A percentile compares a stretch with the other conserved stretches of the same genome.
Conservation (phyloP, 2,888 invertebrate species). For the Apamea sordens region DNA sequence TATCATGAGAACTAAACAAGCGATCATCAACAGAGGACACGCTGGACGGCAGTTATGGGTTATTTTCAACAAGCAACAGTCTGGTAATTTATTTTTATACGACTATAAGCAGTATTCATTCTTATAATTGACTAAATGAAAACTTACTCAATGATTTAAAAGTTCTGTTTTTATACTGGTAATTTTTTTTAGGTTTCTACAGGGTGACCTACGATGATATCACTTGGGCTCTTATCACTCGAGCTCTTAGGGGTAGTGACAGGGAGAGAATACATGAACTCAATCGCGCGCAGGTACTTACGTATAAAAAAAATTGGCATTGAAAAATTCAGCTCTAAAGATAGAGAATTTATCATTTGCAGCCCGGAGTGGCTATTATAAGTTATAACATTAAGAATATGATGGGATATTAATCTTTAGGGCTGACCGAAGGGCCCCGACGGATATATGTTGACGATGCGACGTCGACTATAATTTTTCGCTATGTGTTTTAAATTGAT, state of each 20-base stretch:
- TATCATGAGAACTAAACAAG: slow-evolving; percentile 72
- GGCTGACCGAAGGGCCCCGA: no score
- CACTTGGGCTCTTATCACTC: slow-evolving; percentile 90
- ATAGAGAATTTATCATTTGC: not conserved
- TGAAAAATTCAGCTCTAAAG: not conserved
- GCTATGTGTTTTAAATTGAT: not conserved
- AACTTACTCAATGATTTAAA: not conserved
- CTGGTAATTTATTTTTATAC: slow-evolving; percentile 81
- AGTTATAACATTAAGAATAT: no score
- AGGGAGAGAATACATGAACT: slow-evolving; percentile 87
- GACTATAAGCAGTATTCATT: not conserved
- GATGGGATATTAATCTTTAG: no score
- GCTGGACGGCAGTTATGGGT: slow-evolving; percentile 89
- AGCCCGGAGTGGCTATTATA: no score
- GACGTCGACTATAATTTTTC: not conserved
- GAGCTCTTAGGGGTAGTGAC: slow-evolving; percentile 74
- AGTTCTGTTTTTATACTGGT: not conserved
- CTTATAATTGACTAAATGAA: not conserved
- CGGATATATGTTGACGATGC: not conserved
- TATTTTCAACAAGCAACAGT: slow-evolving; percentile 91
- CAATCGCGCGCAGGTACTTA: slow-evolving; percentile 92
- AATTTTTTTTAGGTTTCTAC: slow-evolving; percentile 88
- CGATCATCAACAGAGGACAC: slow-evolving; percentile 75
- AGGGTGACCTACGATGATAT: slow-evolving; percentile 91
- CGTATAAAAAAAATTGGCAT: not conserved